Evolutionary conservation across 2,797 vertebrate species (phyloP).

Genomic region (Basileuterus tristriatus): DNA sequence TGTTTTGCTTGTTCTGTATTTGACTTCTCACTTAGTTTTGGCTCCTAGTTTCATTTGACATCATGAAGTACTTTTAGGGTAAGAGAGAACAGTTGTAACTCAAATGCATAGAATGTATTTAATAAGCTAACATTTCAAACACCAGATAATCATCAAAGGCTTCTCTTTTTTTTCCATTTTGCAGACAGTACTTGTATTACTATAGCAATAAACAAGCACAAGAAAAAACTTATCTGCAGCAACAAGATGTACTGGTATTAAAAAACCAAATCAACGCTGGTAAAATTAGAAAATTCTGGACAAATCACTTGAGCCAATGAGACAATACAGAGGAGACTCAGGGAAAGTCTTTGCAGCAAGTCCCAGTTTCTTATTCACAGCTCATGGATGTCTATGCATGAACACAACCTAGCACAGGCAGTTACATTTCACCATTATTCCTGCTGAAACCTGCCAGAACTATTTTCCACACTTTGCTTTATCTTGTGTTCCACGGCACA

Average conservation of each 20-base stretch:
- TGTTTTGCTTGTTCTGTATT: neutral
- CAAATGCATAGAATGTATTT: neutral
- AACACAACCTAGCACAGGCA: neutral
- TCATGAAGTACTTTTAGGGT: neutral
- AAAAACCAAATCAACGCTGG: accelerated
- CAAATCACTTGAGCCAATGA: neutral
- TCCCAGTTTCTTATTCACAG: neutral
- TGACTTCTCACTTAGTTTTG: neutral
- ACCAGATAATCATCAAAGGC: neutral
- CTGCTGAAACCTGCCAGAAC: neutral
- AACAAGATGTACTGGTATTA: neutral
- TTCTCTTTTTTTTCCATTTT: neutral
- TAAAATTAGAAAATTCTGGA: neutral
- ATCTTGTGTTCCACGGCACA: neutral
- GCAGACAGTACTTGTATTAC: neutral
- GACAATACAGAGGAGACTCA: neutral
- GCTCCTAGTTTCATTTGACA: neutral
- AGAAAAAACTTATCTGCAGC: neutral
- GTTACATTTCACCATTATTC: neutral
- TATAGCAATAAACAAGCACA: neutral
- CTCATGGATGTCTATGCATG: accelerated
- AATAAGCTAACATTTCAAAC: neutral
- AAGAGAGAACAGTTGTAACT: neutral
- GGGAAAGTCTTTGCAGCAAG: neutral
- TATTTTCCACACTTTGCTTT: neutral